A percentile compares a stretch with the other conserved stretches of the same genome.
phyloP scores from a whole-genome alignment of 1,140 invertebrate species.

The Elymnias hypermnestra region DNA sequence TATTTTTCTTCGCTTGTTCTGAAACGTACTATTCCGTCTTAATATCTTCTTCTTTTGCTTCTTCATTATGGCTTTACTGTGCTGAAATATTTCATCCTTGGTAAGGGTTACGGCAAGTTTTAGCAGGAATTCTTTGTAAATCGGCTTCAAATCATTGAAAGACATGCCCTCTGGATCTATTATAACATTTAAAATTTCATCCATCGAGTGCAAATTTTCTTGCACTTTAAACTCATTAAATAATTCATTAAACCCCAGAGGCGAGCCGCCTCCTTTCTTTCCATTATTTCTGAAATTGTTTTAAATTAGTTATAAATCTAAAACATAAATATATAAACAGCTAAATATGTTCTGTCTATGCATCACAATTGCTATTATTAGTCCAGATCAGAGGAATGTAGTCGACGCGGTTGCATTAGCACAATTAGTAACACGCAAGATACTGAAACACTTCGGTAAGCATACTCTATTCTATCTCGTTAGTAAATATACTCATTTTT shows the following conservation, averaged over 20 bases:
- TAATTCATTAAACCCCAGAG: constrained; percentile 88
- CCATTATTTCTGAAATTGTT: constrained; percentile 76
- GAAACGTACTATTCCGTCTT: constrained; percentile 70
- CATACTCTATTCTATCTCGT: constrained; percentile 43
- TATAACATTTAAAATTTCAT: constrained; percentile 91
- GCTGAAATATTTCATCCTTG: constrained; percentile 92
- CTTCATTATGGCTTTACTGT: constrained; percentile 92
- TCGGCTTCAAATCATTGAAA: constrained; percentile 92
- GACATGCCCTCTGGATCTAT: constrained; percentile 94
- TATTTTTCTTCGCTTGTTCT: constrained; percentile 75
- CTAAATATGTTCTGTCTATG: constrained; percentile 27
- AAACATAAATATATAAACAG: constrained; percentile 4
- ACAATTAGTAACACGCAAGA: constrained; percentile 59
- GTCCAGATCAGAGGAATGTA: constrained; percentile 53
- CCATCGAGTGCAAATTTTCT: constrained; percentile 90
- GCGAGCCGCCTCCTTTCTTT: constrained; percentile 81
- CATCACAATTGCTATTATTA: constrained; percentile 37
- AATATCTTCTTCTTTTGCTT: constrained; percentile 84
- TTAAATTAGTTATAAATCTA: background rate
- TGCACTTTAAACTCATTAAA: constrained; percentile 90
- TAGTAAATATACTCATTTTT: too few relatives aligned
- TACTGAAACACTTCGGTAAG: constrained; percentile 53
- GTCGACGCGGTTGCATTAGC: constrained; percentile 52
- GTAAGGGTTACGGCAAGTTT: constrained; percentile 91
- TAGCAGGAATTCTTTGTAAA: constrained; percentile 92